Conservation (phyloP, 2,888 invertebrate genomes). For the Cheilosia impressa region DNA sequence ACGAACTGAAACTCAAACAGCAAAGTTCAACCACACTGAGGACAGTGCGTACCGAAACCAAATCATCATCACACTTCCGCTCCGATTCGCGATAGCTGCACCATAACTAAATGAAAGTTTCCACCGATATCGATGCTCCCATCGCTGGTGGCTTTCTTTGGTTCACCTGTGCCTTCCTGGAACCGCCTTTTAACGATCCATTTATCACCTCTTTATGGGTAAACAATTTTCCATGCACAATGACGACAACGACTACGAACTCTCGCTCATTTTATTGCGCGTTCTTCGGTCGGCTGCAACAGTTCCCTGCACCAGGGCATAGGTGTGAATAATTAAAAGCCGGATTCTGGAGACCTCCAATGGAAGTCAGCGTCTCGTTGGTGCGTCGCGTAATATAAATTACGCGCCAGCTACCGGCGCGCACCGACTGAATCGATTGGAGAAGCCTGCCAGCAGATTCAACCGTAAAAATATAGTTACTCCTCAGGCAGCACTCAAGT, state of each 20-base stretch:
- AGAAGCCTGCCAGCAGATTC: not conserved
- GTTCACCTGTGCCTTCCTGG: constrained; percentile 49
- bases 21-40: too few species aligned
- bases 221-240: constrained; percentile 47
- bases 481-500: constrained; percentile 27
- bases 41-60: not conserved
- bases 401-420: constrained; percentile 21
- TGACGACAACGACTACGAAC: not conserved
- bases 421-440: constrained; percentile 28
- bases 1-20: too few species aligned
- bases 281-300: not conserved
- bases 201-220: constrained; percentile 59
- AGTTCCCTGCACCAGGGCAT: not conserved
- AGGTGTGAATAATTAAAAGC: constrained; percentile 59
- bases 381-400: constrained; percentile 43
- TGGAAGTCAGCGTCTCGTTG: constrained; percentile 6
- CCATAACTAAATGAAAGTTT: not conserved
- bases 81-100: not conserved
- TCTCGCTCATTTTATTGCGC: constrained; percentile 31
- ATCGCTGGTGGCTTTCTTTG: not conserved
- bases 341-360: constrained; percentile 50
- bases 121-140: constrained; percentile 20
- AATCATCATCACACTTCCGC: constrained; percentile 26
- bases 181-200: constrained; percentile 55
- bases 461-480: constrained; percentile 17